A percentile compares a stretch with the other conserved stretches of the same genome.
Conservation (phyloP, 2,797 vertebrate genomes). For the Anas flavirostris region DNA sequence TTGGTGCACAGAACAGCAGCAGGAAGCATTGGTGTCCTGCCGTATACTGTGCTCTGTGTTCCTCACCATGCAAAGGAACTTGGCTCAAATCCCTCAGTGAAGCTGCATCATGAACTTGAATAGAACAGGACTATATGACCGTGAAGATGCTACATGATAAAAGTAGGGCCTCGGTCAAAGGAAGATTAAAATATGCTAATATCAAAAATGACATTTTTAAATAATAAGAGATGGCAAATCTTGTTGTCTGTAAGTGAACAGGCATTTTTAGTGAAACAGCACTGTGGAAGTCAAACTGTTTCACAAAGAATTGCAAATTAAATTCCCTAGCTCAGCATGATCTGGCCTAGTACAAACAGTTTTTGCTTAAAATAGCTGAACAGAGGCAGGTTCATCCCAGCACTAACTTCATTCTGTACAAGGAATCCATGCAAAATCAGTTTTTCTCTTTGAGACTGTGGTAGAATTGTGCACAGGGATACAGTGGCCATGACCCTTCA, state of each 20-base stretch:
- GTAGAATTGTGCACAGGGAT: not conserved
- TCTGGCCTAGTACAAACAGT: conserved; percentile 38
- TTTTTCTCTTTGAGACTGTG: not conserved
- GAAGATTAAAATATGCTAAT: not conserved
- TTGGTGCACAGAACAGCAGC: not conserved
- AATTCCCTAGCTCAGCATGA: conserved; percentile 53
- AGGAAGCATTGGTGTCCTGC: not conserved
- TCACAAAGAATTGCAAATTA: conserved; percentile 59
- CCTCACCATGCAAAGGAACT: not conserved
- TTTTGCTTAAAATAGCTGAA: conserved; percentile 47
- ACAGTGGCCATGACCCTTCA: not conserved
- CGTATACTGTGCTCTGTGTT: not conserved
- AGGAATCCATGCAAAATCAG: conserved; percentile 33
- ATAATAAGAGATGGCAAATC: not conserved
- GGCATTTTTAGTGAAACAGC: not conserved
- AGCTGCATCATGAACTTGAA: not conserved
- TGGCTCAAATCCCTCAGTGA: not conserved
- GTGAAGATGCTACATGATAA: not conserved
- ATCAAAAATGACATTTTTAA: not conserved
- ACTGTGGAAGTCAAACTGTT: conserved; percentile 15
- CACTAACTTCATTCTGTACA: conserved; percentile 26
- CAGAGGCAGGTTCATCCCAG: conserved; percentile 37
- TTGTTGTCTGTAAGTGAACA: not conserved
- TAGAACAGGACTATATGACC: not conserved
- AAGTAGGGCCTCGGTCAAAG: not conserved